Conservation (phyloP, 1,140 invertebrate genomes). For the Scaptomyza pallida region DNA sequence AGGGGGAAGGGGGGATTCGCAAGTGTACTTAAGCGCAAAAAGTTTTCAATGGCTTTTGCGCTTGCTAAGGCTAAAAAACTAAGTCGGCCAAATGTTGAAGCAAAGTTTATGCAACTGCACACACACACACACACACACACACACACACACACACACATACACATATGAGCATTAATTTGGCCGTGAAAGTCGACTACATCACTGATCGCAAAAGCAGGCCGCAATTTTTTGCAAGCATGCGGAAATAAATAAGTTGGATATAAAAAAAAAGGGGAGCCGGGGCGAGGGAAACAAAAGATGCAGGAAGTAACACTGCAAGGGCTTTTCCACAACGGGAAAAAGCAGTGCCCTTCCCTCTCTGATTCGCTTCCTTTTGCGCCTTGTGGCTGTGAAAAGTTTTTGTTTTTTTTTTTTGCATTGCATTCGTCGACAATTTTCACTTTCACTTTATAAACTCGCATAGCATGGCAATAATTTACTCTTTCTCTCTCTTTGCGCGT, state of each 20-base stretch:
- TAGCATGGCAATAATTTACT: constrained; percentile 61
- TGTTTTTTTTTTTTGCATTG: constrained; percentile 19
- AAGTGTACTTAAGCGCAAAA: constrained; percentile 75
- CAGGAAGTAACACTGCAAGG: neutral
- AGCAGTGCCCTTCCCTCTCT: neutral
- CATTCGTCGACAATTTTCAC: constrained; percentile 51
- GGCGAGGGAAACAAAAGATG: too few relatives aligned
- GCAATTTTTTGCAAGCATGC: constrained; percentile 15
- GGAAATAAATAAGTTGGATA: constrained; percentile 16
- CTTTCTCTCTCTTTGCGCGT: constrained; percentile 1
- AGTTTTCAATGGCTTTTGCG: constrained; percentile 76
- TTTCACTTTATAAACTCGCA: constrained; percentile 58
- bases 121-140: constrained; percentile 12
- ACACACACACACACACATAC: constrained; percentile 2
- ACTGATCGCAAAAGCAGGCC: constrained; percentile 51
- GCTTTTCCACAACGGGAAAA: neutral
- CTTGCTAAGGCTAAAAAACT: constrained; percentile 36
- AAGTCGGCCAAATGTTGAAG: constrained; percentile 44
- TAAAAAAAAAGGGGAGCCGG: too few relatives aligned
- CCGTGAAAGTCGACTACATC: constrained; percentile 35
- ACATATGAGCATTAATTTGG: constrained; percentile 29
- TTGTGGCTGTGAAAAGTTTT: constrained; percentile 16
- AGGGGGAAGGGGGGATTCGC: neutral
- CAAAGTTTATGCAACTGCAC: constrained; percentile 45
- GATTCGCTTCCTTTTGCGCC: neutral